Evolutionary conservation across 2,113 vertebrate species (phyloP), one percentile per base, ranked within the genome.

Genomic region (Pipra filicauda): DNA sequence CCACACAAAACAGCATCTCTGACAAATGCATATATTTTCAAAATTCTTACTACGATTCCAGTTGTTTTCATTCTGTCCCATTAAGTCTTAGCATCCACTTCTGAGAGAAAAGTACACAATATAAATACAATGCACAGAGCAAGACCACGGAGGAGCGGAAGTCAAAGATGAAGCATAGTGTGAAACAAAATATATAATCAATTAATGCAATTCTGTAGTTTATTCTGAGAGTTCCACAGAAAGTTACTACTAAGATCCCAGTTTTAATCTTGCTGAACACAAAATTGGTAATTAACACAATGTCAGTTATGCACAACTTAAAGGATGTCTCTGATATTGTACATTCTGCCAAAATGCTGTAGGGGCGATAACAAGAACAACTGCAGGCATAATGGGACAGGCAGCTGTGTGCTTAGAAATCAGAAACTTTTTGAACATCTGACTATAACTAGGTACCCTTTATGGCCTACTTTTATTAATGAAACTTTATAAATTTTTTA

Each of bases 401-500:
- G 48, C 28, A 82, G 74, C 14, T 85, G 20, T 26, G 44, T 35
- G 78, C 35, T 83, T n/a, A 51, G 41, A 64, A 71, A 88, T 33
- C 67, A 66, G 43, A 52, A 90, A 76, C 30, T 54, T 88, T 74
- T 58, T 74, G 59, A 91, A 77, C 67, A 58, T 81, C 69, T 84
- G 75, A 90, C 52, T 88, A 13, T 48, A 93, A 89, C 90, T 69
- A 88, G 31, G 72, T 61, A 48, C 39, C 13, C 33, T 93, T 86
- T 94, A 92, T 35, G 33, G 65, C 21, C 57, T 75, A 61, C 24
- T 93, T 54, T 66, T 92, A 86, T 81, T 88, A 97, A 92, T 78
- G 73, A 92, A 95, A 91, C 52, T 86, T 94, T 69, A 78, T 86
- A 94, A 77, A 41, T 86, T 51, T 86, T 93, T 94, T 86, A 90